Base-by-base conservation (phyloP, 2,113 vertebrate genomes). In the Ploceus nigricollis region DNA sequence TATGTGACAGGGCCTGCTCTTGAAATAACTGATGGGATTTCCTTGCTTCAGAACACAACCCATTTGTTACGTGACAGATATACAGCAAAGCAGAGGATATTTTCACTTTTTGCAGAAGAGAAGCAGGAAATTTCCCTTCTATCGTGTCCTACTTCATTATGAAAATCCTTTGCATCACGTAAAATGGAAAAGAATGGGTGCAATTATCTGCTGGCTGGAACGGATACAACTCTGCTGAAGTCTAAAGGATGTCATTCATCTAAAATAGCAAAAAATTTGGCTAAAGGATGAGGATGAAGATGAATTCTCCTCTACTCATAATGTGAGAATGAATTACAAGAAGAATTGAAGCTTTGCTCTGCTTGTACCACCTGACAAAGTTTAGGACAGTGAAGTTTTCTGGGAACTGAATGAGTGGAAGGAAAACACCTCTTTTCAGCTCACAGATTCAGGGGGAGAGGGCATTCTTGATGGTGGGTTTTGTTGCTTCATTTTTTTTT, bases 1-100 rank as follows among this genome's bases (percentile, higher is more conserved):
- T 58, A 81, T 56, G 71, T 93, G 75, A 78, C 68, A 92, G 68
- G 66, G 27, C 20, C 48, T 87, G 53, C 39, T 86, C 64, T 90
- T 94, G 66, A 88, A 94, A 78, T 86, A 96, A 81, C 30, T 63
- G 39, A 77, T 85, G 66, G 63, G 75, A 87, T 96, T 94, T 93
- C 39, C 63, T 92, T 94, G 54, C 88, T 92, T 94, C 82, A 81
- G 56, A 93, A 86, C 56, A 70, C 47, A 86, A 44, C 15, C 10
- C 10, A 42, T 93, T 80, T 93, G 50, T 73, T 90, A 71, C 23
- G 63, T 86, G 64, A 78, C 8, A 81, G 31, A 88, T 30, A 64
- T 8, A 82, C 5, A 76, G 31, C 11, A 84, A 94, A 68, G n/a
- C 39, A 48, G 48, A 82, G 42, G 53, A 72, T 50, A 45, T 85